phyloP scores from a whole-genome alignment of 1,140 invertebrate genomes.

The Cephus cinctus region DNA sequence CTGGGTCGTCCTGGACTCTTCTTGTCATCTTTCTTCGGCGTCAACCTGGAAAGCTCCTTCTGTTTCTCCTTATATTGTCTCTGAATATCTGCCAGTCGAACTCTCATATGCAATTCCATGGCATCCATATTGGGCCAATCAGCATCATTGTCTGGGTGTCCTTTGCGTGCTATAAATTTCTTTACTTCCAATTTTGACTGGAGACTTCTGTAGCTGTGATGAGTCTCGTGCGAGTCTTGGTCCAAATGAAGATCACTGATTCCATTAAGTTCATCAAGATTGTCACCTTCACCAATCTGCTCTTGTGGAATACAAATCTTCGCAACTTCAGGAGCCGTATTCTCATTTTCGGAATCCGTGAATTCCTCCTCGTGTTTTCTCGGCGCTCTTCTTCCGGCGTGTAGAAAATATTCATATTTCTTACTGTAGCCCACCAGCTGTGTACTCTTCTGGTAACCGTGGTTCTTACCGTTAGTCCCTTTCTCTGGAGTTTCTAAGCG shows the following conservation, averaged over 20 bases:
- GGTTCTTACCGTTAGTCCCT: neutral
- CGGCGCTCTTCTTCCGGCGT: slow-evolving; percentile 3
- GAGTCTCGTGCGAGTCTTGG: slow-evolving; percentile 21
- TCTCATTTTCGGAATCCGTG: slow-evolving; percentile 32
- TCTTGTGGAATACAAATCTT: neutral
- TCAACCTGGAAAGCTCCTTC: slow-evolving; percentile 73
- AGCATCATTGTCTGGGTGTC: slow-evolving; percentile 38
- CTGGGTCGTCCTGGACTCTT: slow-evolving; percentile 33
- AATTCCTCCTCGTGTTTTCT: slow-evolving; percentile 12
- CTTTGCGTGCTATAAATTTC: slow-evolving; percentile 48
- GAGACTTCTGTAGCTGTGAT: slow-evolving; percentile 49
- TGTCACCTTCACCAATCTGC: no score
- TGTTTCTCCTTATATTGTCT: slow-evolving; percentile 81
- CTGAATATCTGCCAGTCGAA: slow-evolving; percentile 76
- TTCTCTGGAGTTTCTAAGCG: neutral
- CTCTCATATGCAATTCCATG: slow-evolving; percentile 77
- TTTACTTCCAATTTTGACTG: slow-evolving; percentile 53
- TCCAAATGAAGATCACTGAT: slow-evolving; percentile 17
- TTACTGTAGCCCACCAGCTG: neutral
- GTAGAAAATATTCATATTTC: slow-evolving; percentile 5
- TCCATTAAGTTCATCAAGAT: slow-evolving; percentile 16
- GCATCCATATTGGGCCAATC: slow-evolving; percentile 68
- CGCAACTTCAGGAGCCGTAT: neutral
- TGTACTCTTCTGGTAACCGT: neutral
- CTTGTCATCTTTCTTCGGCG: slow-evolving; percentile 55